phyloP scores from a whole-genome alignment of 2,888 invertebrate species.

The Drosophila maculinotata region DNA sequence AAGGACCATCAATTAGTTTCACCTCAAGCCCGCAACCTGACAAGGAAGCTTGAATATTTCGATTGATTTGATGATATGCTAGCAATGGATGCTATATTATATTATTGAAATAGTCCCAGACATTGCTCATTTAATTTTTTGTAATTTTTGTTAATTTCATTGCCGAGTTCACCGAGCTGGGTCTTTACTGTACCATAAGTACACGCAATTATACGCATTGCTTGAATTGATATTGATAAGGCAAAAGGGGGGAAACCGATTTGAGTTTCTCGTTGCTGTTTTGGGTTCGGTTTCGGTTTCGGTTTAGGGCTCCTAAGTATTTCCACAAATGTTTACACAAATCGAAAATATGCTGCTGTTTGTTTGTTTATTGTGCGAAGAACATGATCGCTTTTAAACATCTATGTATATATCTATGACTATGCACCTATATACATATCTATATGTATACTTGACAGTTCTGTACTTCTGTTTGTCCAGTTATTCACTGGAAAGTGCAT shows the following conservation, averaged over 20 bases:
- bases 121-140: too few relatives aligned
- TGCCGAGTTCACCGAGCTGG: neutral
- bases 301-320: neutral
- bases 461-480: conserved; percentile 3
- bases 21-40: too few relatives aligned
- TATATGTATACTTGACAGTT: neutral
- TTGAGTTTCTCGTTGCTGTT: neutral
- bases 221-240: conserved; percentile 33
- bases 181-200: conserved; percentile 9
- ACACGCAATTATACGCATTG: conserved; percentile 23
- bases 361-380: conserved; percentile 48
- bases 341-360: conserved; percentile 2
- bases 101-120: too few relatives aligned
- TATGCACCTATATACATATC: neutral
- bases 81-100: too few relatives aligned
- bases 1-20: too few relatives aligned
- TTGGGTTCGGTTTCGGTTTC: conserved; percentile 3
- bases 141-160: too few relatives aligned
- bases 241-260: neutral
- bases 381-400: conserved; percentile 56
- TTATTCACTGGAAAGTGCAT: conserved; percentile 11
- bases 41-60: too few relatives aligned
- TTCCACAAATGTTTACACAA: conserved; percentile 33
- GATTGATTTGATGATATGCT: too few relatives aligned
- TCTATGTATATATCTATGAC: conserved; percentile 11